Conservation (phyloP, 30 jellyfish, hydroid and myxozoan genomes). For the Aurelia aurita region DNA sequence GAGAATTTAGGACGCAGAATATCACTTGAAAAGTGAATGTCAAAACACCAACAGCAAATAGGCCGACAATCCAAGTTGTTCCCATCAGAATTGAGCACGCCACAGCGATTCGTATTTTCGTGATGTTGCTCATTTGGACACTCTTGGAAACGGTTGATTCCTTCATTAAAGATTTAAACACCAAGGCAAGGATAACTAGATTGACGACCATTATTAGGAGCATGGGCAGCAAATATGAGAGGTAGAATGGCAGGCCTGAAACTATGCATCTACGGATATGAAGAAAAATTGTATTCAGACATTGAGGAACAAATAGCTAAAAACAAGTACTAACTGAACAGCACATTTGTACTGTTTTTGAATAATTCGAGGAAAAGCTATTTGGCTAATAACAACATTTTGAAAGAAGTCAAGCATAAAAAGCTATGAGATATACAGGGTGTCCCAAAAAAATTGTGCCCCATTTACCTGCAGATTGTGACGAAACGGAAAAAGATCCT, state of each 20-base stretch:
- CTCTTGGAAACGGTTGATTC: constrained; percentile 11
- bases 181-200: constrained; percentile 25
- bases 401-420: too few relatives aligned
- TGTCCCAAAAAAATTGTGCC: too few relatives aligned
- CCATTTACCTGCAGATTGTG: too few relatives aligned
- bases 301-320: background rate
- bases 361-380: background rate
- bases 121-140: background rate
- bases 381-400: background rate
- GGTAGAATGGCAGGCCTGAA: constrained; percentile 27
- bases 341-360: background rate
- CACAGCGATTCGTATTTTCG: constrained; percentile 51
- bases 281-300: background rate
- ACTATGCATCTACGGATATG: constrained; percentile 30
- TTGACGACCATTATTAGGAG: constrained; percentile 6
- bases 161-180: background rate
- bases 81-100: constrained; percentile 48
- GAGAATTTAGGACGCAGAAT: constrained; percentile 47
- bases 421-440: too few relatives aligned
- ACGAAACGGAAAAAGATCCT: too few relatives aligned
- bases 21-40: constrained; percentile 22
- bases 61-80: constrained; percentile 48
- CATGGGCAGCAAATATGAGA: constrained; percentile 37
- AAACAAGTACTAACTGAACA: background rate
- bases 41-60: constrained; percentile 30